phyloP scores from a whole-genome alignment of 2,888 invertebrate species.

The Spisula subtruncata region DNA sequence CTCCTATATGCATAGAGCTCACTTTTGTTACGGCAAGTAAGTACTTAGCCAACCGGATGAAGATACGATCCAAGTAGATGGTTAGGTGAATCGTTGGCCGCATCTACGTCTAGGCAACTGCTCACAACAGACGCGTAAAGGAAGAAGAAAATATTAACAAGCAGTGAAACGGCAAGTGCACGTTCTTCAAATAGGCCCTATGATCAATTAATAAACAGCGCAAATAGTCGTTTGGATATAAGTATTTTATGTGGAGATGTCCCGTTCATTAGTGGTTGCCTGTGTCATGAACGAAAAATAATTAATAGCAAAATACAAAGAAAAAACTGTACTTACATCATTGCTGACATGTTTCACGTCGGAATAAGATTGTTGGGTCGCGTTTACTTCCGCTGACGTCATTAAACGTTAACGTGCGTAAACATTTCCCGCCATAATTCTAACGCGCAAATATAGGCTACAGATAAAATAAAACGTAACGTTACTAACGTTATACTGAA shows the following conservation, averaged over 20 bases:
- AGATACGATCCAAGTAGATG: too few relatives aligned
- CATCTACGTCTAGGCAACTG: too few relatives aligned
- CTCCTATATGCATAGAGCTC: too few relatives aligned
- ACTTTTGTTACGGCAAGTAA: too few relatives aligned
- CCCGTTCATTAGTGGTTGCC: too few relatives aligned
- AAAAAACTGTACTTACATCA: conserved; percentile 31
- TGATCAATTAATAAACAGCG: neutral
- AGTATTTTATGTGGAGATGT: neutral
- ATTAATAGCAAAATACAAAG: neutral
- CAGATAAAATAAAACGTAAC: neutral
- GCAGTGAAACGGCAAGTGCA: neutral
- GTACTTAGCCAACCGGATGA: too few relatives aligned
- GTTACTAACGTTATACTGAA: too few relatives aligned
- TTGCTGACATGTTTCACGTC: conserved; percentile 32
- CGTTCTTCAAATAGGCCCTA: neutral
- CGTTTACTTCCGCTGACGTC: conserved; percentile 42
- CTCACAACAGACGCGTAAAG: too few relatives aligned
- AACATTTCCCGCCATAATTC: conserved; percentile 25
- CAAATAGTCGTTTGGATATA: neutral
- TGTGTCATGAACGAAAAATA: neutral
- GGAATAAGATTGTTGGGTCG: neutral
- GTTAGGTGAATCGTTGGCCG: too few relatives aligned
- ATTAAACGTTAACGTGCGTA: conserved; percentile 26
- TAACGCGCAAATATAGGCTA: neutral
- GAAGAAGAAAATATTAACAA: neutral